These are phyloP conservation scores for Lepidocolaptes lacrymiger DNA, from an alignment of 2,797 vertebrate species.

Conservation along the genomic window DNA sequence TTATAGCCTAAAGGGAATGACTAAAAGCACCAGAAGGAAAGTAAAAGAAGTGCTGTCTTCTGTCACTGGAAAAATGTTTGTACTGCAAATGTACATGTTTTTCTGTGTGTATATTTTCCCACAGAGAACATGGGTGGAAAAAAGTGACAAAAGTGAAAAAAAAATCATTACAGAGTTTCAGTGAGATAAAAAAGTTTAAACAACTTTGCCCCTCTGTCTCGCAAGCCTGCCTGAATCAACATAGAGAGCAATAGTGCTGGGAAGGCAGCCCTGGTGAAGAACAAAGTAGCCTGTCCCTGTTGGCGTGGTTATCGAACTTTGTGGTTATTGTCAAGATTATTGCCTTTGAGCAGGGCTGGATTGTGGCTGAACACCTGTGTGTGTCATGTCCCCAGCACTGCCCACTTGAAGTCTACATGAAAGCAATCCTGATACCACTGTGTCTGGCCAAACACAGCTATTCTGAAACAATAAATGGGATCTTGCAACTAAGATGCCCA, in stretches of 20 bases:
- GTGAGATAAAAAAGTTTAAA: neutral
- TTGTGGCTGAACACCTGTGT: neutral
- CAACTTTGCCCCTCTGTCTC: neutral
- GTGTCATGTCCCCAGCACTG: too few species aligned
- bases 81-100: neutral
- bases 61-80: neutral
- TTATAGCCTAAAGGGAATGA: conserved; percentile 21
- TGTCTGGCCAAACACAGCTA: neutral
- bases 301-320: neutral
- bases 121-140: neutral
- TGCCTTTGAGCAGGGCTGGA: neutral
- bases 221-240: neutral
- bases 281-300: neutral
- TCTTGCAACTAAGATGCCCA: neutral
- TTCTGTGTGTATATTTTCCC: neutral
- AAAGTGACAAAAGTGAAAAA: neutral
- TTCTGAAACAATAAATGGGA: neutral
- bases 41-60: neutral
- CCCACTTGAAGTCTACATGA: accelerated
- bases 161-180: neutral
- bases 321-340: neutral
- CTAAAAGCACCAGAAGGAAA: conserved; percentile 10
- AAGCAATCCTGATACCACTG: neutral
- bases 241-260: neutral
- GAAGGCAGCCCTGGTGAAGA: neutral